phyloP scores from a whole-genome alignment of 2,888 invertebrate species.

The Alentia gelatinosa region DNA sequence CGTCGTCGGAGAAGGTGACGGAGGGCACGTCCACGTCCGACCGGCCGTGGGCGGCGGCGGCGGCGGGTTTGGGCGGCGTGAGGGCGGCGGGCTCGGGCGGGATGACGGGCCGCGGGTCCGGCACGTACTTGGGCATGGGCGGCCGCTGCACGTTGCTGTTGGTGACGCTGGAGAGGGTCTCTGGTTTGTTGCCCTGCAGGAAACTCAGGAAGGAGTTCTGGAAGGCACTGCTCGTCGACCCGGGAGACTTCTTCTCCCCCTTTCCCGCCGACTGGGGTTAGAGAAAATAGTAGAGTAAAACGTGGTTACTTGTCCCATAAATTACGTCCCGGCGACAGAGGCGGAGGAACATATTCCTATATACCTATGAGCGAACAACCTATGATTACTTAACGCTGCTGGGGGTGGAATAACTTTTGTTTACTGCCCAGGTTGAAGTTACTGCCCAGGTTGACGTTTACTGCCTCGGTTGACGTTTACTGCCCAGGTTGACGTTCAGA shows the following conservation, averaged over 20 bases:
- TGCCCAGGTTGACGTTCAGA: too few species aligned
- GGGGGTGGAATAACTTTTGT: too few species aligned
- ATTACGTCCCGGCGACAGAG: too few species aligned
- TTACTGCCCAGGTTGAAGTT: too few species aligned
- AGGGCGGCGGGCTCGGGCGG: conserved; percentile 64
- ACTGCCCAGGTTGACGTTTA: too few species aligned
- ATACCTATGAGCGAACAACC: too few species aligned
- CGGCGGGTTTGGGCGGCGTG: conserved; percentile 72
- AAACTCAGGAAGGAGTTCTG: conserved; percentile 77
- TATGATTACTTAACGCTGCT: too few species aligned
- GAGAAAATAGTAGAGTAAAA: too few species aligned
- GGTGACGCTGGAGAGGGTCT: conserved; percentile 77
- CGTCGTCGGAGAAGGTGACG: conserved; percentile 72
- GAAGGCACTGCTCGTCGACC: conserved; percentile 63
- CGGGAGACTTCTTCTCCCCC: not conserved
- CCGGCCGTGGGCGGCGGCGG: conserved; percentile 69
- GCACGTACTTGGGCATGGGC: conserved; percentile 78
- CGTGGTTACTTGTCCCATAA: too few species aligned
- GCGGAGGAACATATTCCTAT: too few species aligned
- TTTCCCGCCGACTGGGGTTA: not conserved
- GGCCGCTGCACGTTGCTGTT: conserved; percentile 71
- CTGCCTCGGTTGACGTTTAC: too few species aligned
- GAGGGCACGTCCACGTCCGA: not conserved
- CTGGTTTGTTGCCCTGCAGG: conserved; percentile 77
- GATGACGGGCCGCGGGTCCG: conserved; percentile 67